Base-by-base conservation (phyloP, 2,113 vertebrate species). In the Serranochromis macrocephalus region DNA sequence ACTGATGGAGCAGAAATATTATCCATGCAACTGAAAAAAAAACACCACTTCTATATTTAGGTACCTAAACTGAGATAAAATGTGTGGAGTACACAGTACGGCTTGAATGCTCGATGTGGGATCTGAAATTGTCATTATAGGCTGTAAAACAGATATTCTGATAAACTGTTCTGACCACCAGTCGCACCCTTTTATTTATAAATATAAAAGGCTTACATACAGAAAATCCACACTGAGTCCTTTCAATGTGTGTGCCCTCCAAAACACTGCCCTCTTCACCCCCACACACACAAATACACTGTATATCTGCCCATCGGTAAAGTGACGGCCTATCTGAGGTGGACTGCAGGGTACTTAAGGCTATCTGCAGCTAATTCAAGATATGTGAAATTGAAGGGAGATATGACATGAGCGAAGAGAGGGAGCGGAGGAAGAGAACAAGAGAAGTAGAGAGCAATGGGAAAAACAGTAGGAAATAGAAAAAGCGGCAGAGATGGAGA, bases 311-410 rank as follows among this genome's bases (percentile, higher is more conserved):
- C 86, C 92, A 95, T 96, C 95, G 29, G 58, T 86, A 84, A 78
- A 95, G 95, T 91, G 61, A 92, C 85, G 88, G 85, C 93, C 92
- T 88, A 93, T 93, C 91, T 95, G 91, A 85, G 90, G 92, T 91
- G 91, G 86, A 94, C 94, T 88, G 92, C 71, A 5, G 90, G 91
- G 90, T 96, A 96, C 95, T 95, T 95, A 94, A 94, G 81, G 93
- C 93, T 95, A 95, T 95, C 94, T 93, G 92, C 93, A 94, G 88
- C 90, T 95, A 93, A 96, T 96, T 96, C 94, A 94, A 96, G 95
- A 96, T 96, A 96, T 89, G 94, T 94, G 94, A 89, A 96, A 96
- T 96, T 96, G 95, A 95, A 95, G 86, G 92, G 94, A 95, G 95
- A 96, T 96, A 95, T 93, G 92, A 91, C 87, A 90, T 83, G 90